Conservation (phyloP, 2,113 vertebrate species). For the Cnemophilus loriae region DNA sequence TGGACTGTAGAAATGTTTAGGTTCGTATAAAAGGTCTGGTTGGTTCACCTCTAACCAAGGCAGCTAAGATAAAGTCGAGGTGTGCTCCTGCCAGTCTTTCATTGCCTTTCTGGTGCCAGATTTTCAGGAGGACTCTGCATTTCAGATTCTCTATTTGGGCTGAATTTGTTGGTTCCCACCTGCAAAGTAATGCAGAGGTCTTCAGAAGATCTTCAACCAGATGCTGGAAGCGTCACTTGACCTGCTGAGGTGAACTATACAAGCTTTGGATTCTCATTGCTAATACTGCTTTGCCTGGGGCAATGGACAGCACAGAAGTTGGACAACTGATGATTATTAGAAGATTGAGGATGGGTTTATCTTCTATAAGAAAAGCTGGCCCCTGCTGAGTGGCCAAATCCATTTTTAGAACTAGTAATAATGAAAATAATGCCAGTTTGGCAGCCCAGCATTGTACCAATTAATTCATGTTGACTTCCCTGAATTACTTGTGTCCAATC, state of each 20-base stretch:
- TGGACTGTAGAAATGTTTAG: background rate
- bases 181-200: background rate
- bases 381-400: background rate
- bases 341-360: background rate
- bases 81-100: background rate
- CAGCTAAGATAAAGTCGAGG: background rate
- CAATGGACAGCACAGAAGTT: background rate
- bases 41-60: background rate
- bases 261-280: background rate
- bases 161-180: background rate
- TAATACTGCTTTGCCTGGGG: background rate
- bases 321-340: background rate
- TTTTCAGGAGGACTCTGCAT: background rate
- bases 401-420: conserved; percentile 23
- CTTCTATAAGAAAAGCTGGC: background rate
- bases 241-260: background rate
- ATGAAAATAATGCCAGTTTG: conserved; percentile 14
- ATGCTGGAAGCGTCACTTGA: background rate
- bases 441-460: background rate
- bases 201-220: background rate
- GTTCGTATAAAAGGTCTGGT: background rate
- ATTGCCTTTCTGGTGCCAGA: background rate
- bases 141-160: background rate
- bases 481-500: conserved; percentile 29
- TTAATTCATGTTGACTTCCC: conserved; percentile 39